Evolutionary conservation across 2,113 vertebrate species (phyloP), one percentile per base, ranked within the genome.

Genomic region (Pagrus major): DNA sequence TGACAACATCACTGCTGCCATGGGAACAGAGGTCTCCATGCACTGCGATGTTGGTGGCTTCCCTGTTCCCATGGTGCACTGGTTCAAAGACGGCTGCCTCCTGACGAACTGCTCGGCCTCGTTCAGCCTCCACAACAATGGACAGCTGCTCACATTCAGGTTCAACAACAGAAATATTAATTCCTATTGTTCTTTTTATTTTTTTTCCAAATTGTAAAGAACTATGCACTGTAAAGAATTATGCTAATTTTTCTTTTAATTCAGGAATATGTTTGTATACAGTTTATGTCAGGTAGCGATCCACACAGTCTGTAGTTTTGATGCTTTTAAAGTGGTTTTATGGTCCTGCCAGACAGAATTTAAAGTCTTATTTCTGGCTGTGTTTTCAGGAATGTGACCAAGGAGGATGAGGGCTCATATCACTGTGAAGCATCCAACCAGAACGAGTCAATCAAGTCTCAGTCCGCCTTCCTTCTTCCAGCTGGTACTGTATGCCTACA

Each of bases 91-190:
- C 86, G 89, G 80, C 72, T 76, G 80, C 74, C 84, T 82, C 46
- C 87, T 95, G 86, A 78, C 76, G 0, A 91, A 90, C 81, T 68
- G 85, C 71, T 92, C 92, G 0, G 47, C 78, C 76, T 86, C 67
- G 54, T 87, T 90, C 82, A 90, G 78, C 70, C 76, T 94, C 21
- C 89, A 86, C 64, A 89, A 94, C 86, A 85, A 93, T 78, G 93
- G 94, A 72, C 95, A 95, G 89, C 90, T 95, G 80, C 93, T 96
- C 87, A 91, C 91, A 80, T 93, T 95, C 90, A 91, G 91, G 95
- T 96, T 18, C 21, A 20, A 52, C 65, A 27, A 59, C 15, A 75
- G 56, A 67, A 81, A 88, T 80, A 84, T 86, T 83, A 21, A 74
- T 82, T 52, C n/a, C 72, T 58, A 39, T 72, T 71, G 12, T 51